Percentiles rank a stretch among this genome's conserved stretches.
Conservation (phyloP, 1,140 invertebrate species). For the Anastrepha obliqua region DNA sequence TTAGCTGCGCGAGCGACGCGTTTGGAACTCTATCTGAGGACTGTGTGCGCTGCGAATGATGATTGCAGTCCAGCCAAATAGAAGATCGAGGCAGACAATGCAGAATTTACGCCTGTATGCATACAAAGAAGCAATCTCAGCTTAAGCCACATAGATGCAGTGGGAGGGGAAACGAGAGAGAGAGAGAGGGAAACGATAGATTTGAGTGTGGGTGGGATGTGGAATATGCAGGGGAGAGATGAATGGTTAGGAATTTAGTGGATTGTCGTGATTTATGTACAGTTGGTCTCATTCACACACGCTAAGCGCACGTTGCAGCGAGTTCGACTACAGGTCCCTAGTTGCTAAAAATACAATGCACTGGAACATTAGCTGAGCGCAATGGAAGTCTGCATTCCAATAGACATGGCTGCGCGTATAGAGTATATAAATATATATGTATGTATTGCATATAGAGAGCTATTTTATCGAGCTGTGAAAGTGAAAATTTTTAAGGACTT, state of each 20-base stretch:
- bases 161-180: neutral
- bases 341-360: neutral
- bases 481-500: slow-evolving; percentile 39
- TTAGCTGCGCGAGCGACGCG: slow-evolving; percentile 65
- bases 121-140: too few species aligned
- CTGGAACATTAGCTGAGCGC: neutral
- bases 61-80: neutral
- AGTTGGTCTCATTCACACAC: neutral
- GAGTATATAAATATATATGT: neutral
- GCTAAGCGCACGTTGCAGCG: neutral
- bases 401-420: neutral
- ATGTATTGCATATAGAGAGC: neutral
- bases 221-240: neutral
- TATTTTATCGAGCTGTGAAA: neutral
- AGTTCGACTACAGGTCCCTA: neutral
- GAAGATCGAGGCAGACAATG: slow-evolving; percentile 15
- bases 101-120: neutral
- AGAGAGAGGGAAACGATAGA: neutral
- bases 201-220: neutral
- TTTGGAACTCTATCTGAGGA: slow-evolving; percentile 73
- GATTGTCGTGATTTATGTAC: neutral
- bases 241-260: neutral
- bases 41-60: slow-evolving; percentile 62
- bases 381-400: slow-evolving; percentile 12
- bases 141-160: too few species aligned